phyloP scores from a whole-genome alignment of 2,888 invertebrate species.

The Malachius bipustulatus region DNA sequence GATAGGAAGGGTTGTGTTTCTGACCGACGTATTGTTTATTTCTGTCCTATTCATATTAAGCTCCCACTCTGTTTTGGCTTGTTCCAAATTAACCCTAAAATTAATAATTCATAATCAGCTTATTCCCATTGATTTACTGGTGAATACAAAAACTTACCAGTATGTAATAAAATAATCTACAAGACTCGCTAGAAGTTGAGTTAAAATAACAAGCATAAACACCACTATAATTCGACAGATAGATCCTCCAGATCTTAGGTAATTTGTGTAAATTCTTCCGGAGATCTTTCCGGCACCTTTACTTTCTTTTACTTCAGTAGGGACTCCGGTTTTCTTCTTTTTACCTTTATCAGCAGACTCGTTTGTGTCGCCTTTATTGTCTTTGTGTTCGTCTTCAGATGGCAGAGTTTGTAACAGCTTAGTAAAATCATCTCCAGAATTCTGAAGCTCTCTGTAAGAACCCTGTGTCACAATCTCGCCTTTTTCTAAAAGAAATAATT shows the following conservation, averaged over 20 bases:
- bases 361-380: conserved; percentile 15
- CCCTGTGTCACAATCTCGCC: conserved; percentile 47
- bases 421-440: conserved; percentile 62
- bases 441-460: conserved; percentile 55
- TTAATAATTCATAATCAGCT: conserved; percentile 4
- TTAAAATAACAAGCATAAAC: conserved; percentile 47
- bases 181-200: conserved; percentile 59
- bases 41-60: too few relatives aligned
- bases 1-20: too few relatives aligned
- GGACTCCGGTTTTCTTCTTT: conserved; percentile 21
- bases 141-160: conserved; percentile 43
- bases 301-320: conserved; percentile 42
- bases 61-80: conserved; percentile 20
- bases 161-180: conserved; percentile 69
- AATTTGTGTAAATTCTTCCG: conserved; percentile 48
- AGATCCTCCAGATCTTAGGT: conserved; percentile 61
- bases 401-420: conserved; percentile 32
- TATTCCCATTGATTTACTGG: conserved; percentile 5
- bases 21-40: too few relatives aligned
- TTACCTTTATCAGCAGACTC: conserved; percentile 12
- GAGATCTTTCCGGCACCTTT: conserved; percentile 45
- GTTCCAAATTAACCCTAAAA: conserved; percentile 31
- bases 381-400: conserved; percentile 21
- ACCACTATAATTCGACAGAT: conserved; percentile 46
- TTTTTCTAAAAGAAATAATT: conserved; percentile 45